Evolutionary conservation across 2,888 invertebrate species (phyloP).

Genomic region (Siphonodentalium dalli): DNA sequence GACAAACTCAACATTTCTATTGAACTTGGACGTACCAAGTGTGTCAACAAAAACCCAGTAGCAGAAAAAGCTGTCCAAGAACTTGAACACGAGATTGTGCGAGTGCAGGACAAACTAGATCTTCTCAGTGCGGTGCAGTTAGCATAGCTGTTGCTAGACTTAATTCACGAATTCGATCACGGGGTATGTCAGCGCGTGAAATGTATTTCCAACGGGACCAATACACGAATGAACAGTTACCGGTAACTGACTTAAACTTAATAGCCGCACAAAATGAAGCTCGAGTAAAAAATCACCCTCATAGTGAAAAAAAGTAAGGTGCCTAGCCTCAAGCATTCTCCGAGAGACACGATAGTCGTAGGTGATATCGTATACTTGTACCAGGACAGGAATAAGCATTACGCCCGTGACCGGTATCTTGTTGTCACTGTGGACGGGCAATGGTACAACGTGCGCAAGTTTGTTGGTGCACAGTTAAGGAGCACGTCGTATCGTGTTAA

Average conservation of each 20-base stretch:
- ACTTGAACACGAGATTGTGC: constrained; percentile 33
- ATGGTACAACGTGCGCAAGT: constrained; percentile 31
- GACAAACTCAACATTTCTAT: constrained; percentile 16
- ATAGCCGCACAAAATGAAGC: constrained; percentile 19
- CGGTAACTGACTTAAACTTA: constrained; percentile 21
- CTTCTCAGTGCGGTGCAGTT: constrained; percentile 12
- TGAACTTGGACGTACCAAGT: constrained; percentile 31
- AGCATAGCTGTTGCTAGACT: constrained; percentile 24
- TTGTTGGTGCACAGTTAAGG: constrained; percentile 25
- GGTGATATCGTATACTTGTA: constrained; percentile 31
- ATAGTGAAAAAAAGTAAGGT: constrained; percentile 29
- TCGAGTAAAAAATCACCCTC: constrained; percentile 25
- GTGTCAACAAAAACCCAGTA: constrained; percentile 41
- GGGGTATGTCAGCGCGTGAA: constrained; percentile 33
- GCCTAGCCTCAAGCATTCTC: background rate
- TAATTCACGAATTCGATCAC: constrained; percentile 28
- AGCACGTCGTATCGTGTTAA: constrained; percentile 27
- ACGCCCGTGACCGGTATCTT: constrained; percentile 27
- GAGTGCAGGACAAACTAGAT: constrained; percentile 23
- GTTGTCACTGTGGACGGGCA: constrained; percentile 20
- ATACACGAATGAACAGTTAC: constrained; percentile 29
- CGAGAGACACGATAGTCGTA: constrained; percentile 3
- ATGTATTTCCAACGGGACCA: constrained; percentile 34
- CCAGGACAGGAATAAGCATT: constrained; percentile 20
- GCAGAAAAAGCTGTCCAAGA: constrained; percentile 40